phyloP scores from a whole-genome alignment of 2,888 invertebrate genomes.

The Xanthorhoe spadicearia region DNA sequence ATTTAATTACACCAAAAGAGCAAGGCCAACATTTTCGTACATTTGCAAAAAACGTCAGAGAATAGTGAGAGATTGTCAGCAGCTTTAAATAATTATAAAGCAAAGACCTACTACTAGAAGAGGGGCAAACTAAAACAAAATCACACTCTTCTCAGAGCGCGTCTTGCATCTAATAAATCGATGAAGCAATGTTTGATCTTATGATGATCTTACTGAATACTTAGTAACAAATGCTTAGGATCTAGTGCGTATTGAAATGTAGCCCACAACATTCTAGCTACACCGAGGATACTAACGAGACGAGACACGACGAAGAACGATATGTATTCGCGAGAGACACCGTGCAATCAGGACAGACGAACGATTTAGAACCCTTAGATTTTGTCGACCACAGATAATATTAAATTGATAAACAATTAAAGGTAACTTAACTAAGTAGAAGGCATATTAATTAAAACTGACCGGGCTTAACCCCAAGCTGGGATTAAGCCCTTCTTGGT shows the following conservation, averaged over 20 bases:
- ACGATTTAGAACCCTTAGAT: not conserved
- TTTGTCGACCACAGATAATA: not conserved
- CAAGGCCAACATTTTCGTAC: conserved; percentile 75
- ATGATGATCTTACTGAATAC: conserved; percentile 44
- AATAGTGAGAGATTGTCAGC: conserved; percentile 51
- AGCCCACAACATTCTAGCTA: conserved; percentile 58
- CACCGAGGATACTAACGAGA: conserved; percentile 58
- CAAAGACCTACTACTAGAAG: conserved; percentile 2
- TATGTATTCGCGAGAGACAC: conserved; percentile 72
- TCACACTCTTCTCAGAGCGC: conserved; percentile 50
- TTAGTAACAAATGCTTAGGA: conserved; percentile 42
- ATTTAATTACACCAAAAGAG: conserved; percentile 76
- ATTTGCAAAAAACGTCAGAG: conserved; percentile 57
- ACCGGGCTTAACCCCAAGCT: not conserved
- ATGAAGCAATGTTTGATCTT: conserved; percentile 47
- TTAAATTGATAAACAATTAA: not conserved
- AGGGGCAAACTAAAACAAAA: conserved; percentile 38
- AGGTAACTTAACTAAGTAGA: not conserved
- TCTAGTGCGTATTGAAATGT: conserved; percentile 51
- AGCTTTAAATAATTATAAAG: conserved; percentile 38
- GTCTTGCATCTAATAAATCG: conserved; percentile 49
- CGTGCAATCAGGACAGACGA: conserved; percentile 57
- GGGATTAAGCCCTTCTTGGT: not conserved
- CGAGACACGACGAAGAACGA: conserved; percentile 73
- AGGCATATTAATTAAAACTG: not conserved